Evolutionary conservation across 2,888 invertebrate genomes (phyloP).

Genomic region (Megaustenia siamemsis): DNA sequence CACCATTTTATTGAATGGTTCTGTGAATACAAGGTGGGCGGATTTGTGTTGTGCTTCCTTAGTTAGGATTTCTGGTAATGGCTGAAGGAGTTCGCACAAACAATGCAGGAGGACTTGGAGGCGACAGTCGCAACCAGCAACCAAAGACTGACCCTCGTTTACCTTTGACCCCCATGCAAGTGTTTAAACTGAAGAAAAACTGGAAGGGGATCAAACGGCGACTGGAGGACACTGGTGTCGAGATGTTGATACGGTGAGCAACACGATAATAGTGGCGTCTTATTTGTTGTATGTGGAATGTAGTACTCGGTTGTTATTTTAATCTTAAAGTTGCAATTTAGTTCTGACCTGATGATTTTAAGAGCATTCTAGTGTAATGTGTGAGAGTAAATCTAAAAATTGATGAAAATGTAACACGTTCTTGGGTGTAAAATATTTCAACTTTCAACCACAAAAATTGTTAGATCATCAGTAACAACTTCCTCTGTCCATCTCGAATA

Average conservation of each 20-base stretch:
- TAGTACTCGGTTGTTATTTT: too few relatives aligned
- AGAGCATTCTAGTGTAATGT: too few relatives aligned
- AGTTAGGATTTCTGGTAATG: constrained; percentile 12
- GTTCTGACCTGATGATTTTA: too few relatives aligned
- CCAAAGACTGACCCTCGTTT: constrained; percentile 74
- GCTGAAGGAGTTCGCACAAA: constrained; percentile 46
- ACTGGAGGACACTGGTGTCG: constrained; percentile 75
- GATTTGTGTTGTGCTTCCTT: neutral
- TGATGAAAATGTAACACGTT: too few relatives aligned
- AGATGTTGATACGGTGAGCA: constrained; percentile 77
- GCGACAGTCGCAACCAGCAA: constrained; percentile 67
- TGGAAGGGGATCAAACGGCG: constrained; percentile 78
- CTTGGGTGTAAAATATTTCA: too few relatives aligned
- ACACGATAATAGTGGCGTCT: neutral
- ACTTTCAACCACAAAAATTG: too few relatives aligned
- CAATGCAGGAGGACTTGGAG: constrained; percentile 52
- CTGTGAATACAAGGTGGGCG: neutral
- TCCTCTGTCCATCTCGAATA: too few relatives aligned
- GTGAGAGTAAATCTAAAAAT: too few relatives aligned
- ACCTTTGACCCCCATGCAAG: constrained; percentile 74
- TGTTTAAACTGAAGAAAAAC: constrained; percentile 76
- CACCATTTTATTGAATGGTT: neutral
- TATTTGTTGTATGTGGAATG: neutral
- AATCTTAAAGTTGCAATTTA: too few relatives aligned
- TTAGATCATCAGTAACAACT: too few relatives aligned